A percentile compares a stretch with the other conserved stretches of the same genome.
Evolutionary conservation across 2,888 invertebrate genomes (phyloP).

Genomic region (Apamea crenata): DNA sequence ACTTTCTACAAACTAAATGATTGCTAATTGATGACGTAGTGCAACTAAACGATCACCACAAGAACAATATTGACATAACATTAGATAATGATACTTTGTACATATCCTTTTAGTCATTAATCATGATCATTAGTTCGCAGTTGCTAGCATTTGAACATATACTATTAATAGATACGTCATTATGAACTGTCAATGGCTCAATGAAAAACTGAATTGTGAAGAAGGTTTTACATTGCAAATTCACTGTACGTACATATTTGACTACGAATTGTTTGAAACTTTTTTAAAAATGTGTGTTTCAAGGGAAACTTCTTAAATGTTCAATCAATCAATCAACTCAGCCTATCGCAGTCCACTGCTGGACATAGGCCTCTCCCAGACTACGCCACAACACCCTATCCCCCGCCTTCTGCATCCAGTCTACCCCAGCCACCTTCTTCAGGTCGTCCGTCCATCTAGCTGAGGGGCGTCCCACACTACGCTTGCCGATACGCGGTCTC

Average conservation of each 20-base stretch:
- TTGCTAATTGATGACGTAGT: slow-evolving; percentile 61
- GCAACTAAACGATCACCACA: slow-evolving; percentile 40
- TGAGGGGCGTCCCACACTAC: not conserved
- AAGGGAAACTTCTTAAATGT: not conserved
- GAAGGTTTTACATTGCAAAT: not conserved
- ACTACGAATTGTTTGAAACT: not conserved
- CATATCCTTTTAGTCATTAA: slow-evolving; percentile 61
- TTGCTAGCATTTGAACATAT: slow-evolving; percentile 35
- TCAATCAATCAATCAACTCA: not conserved
- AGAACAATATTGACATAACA: slow-evolving; percentile 62
- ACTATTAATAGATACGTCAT: slow-evolving; percentile 47
- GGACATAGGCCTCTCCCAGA: not conserved
- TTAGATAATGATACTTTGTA: slow-evolving; percentile 62
- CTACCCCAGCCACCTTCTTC: no score
- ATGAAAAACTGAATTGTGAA: slow-evolving; percentile 34
- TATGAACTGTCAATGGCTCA: slow-evolving; percentile 25
- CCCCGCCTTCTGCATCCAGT: not conserved
- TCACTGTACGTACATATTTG: not conserved
- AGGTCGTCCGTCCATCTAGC: no score
- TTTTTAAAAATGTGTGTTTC: not conserved
- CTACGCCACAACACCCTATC: no score
- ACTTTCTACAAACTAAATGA: slow-evolving; percentile 53
- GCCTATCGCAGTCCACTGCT: not conserved
- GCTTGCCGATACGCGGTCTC: not conserved
- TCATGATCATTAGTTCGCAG: slow-evolving; percentile 59